phyloP scores from a whole-genome alignment of 1,140 invertebrate genomes.

The Paraescarpia echinospica region DNA sequence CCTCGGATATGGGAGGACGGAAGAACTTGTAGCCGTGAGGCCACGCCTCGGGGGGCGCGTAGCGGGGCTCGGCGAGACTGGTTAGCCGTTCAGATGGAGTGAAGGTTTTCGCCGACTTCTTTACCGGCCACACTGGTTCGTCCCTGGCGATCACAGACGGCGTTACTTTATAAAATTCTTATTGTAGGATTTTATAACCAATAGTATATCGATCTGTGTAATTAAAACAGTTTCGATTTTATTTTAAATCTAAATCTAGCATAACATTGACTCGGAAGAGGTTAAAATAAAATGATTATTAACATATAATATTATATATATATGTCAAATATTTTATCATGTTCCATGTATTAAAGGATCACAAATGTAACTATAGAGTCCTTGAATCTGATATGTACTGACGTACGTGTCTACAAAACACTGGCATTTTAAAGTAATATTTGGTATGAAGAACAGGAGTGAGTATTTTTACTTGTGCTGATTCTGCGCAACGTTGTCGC shows the following conservation, averaged over 20 bases:
- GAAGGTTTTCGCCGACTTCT: neutral
- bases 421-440: neutral
- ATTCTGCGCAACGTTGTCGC: too few relatives aligned
- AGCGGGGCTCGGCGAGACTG: neutral
- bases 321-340: too few relatives aligned
- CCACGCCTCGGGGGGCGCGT: neutral
- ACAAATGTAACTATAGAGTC: neutral
- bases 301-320: too few relatives aligned
- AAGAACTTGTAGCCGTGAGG: neutral
- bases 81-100: neutral
- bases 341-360: neutral
- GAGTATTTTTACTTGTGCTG: too few relatives aligned
- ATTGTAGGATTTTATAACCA: neutral
- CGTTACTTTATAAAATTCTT: neutral
- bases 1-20: slow-evolving; percentile 11
- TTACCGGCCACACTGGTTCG: neutral
- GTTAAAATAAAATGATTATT: neutral
- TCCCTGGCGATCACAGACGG: neutral
- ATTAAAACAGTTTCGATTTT: too few relatives aligned
- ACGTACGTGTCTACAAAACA: neutral
- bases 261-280: neutral
- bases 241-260: neutral
- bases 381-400: neutral
- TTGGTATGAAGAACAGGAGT: too few relatives aligned
- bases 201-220: neutral